Conservation (phyloP, 1,140 invertebrate genomes). For the Pissodes strobi region DNA sequence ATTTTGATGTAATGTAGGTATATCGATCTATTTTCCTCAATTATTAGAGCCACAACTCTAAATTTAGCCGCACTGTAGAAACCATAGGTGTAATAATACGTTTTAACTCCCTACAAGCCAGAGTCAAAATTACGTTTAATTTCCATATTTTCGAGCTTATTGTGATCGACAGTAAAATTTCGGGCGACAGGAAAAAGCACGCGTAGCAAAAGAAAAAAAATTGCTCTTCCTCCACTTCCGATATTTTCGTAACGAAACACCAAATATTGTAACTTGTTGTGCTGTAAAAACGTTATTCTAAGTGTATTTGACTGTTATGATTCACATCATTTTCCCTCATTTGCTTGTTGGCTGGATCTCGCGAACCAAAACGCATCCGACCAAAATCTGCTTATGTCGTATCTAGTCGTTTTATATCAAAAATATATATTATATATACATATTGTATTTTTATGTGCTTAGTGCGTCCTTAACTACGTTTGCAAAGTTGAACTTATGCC, state of each 20-base stretch:
- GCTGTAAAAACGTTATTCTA: conserved; percentile 43
- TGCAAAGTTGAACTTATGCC: conserved; percentile 1
- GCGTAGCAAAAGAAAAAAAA: conserved; percentile 17
- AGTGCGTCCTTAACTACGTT: conserved; percentile 47
- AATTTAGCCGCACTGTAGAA: no score
- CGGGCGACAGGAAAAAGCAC: background rate
- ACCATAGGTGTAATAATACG: no score
- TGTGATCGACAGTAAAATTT: no score
- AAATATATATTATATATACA: conserved; percentile 34
- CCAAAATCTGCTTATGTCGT: conserved; percentile 50
- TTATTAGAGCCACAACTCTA: no score
- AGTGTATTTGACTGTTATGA: conserved; percentile 50
- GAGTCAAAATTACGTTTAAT: no score
- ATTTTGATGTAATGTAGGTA: no score
- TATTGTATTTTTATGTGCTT: conserved; percentile 55
- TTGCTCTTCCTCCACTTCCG: conserved; percentile 44
- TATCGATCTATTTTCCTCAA: no score
- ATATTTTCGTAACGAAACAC: conserved; percentile 49
- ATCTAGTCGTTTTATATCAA: conserved; percentile 55
- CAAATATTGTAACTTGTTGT: conserved; percentile 48
- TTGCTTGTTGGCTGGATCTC: conserved; percentile 53
- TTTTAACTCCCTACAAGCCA: conserved; percentile 2
- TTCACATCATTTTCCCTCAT: conserved; percentile 49
- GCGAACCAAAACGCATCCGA: conserved; percentile 53
- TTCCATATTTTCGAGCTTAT: no score